phyloP scores from a whole-genome alignment of 2,888 invertebrate genomes.

The Callosobruchus maculatus region DNA sequence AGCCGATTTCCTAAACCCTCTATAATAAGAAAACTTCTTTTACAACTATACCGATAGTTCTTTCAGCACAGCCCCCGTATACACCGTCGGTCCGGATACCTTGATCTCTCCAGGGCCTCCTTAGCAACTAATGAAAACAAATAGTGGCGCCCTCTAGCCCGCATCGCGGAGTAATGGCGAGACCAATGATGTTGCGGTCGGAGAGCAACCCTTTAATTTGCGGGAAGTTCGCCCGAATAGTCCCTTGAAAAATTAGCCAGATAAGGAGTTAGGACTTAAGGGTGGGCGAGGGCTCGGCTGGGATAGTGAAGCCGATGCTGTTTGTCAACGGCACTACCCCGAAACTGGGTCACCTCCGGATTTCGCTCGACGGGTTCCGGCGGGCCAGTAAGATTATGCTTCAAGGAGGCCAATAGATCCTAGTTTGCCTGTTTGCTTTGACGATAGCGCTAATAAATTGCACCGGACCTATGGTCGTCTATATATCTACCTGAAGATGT shows the following conservation, averaged over 20 bases:
- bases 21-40: no score
- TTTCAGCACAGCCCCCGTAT: no score
- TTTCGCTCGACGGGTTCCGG: background rate
- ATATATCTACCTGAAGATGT: no score
- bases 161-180: background rate
- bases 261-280: conserved; percentile 15
- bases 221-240: background rate
- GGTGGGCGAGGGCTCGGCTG: conserved; percentile 5
- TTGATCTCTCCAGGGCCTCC: background rate
- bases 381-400: background rate
- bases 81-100: background rate
- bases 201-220: conserved; percentile 5
- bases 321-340: conserved; percentile 5
- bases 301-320: conserved; percentile 10
- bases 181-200: conserved; percentile 5
- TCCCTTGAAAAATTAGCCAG: conserved; percentile 18
- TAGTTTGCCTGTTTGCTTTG: background rate
- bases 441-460: background rate
- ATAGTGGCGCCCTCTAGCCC: background rate
- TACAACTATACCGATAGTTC: no score
- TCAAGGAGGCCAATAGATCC: background rate
- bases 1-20: no score
- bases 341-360: background rate
- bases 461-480: no score
- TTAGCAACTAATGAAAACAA: background rate